Evolutionary conservation across 92 coral and sea anemone genomes (phyloP).

Genomic region (Parazoanthus darwini): DNA sequence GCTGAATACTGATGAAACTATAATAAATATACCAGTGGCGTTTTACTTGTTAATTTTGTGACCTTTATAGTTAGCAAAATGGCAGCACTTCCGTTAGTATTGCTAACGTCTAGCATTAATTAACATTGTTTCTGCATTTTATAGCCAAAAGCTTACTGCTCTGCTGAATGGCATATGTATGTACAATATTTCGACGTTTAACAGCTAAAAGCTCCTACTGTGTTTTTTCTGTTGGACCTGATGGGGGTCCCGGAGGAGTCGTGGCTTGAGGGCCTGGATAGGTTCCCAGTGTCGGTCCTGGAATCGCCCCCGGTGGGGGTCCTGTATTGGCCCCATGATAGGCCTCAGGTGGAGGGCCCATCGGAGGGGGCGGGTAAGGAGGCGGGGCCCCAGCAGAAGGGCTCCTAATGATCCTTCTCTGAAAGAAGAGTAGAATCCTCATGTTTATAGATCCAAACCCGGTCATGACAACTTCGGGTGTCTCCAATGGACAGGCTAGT

Average conservation of each 20-base stretch:
- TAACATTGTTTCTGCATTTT: too few relatives aligned
- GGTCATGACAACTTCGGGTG: constrained; percentile 55
- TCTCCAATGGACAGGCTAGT: constrained; percentile 74
- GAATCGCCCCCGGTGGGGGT: background rate
- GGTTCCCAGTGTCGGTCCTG: background rate
- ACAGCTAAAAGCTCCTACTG: background rate
- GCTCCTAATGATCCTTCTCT: constrained; percentile 52
- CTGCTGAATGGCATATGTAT: too few relatives aligned
- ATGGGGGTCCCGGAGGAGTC: background rate
- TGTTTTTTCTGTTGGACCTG: background rate
- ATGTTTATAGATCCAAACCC: constrained; percentile 59
- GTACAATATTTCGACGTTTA: background rate
- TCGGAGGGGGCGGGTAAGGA: constrained; percentile 31
- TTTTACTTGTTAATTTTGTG: too few relatives aligned
- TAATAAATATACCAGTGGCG: too few relatives aligned
- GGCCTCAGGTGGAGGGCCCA: background rate
- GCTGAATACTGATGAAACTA: too few relatives aligned
- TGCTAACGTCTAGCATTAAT: too few relatives aligned
- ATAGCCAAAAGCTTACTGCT: background rate
- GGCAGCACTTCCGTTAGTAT: too few relatives aligned
- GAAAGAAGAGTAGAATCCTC: constrained; percentile 71
- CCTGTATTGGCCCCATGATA: background rate
- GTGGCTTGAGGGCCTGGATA: background rate
- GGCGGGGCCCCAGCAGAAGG: constrained; percentile 42
- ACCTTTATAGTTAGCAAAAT: too few relatives aligned